These are phyloP conservation scores for Formica exsecta DNA, from an alignment of 1,140 invertebrate species.

Conservation along the genomic window DNA sequence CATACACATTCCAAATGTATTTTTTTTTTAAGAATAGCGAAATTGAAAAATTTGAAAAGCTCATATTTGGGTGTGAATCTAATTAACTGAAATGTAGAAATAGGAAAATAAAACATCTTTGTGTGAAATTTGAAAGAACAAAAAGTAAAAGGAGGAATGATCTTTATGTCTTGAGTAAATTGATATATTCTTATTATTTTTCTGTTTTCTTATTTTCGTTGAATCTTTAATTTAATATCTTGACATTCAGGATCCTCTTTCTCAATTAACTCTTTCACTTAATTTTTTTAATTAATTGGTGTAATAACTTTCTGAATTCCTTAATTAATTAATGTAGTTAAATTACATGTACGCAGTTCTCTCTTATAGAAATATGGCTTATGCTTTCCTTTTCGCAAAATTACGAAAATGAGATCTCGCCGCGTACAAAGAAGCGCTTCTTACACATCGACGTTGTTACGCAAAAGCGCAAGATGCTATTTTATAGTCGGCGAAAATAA, in stretches of 20 bases:
- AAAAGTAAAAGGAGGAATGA: not conserved
- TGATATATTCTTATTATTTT: not conserved
- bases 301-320: too few species aligned
- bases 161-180: not conserved
- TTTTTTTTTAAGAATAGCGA: not conserved
- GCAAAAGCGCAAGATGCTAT: not conserved
- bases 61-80: not conserved
- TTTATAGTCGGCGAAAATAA: conserved; percentile 42
- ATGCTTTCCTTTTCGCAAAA: not conserved
- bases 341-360: too few species aligned
- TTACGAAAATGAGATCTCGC: conserved; percentile 21
- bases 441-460: conserved; percentile 4
- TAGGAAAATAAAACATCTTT: not conserved
- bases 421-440: conserved; percentile 1
- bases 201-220: not conserved
- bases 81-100: not conserved
- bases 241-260: not conserved
- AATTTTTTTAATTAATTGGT: too few species aligned
- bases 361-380: not conserved
- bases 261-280: not conserved
- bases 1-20: not conserved
- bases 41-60: not conserved
- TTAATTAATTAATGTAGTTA: not conserved
- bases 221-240: not conserved
- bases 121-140: not conserved